Base-by-base conservation (phyloP, 2,888 invertebrate genomes). In the Folsomia candida region DNA sequence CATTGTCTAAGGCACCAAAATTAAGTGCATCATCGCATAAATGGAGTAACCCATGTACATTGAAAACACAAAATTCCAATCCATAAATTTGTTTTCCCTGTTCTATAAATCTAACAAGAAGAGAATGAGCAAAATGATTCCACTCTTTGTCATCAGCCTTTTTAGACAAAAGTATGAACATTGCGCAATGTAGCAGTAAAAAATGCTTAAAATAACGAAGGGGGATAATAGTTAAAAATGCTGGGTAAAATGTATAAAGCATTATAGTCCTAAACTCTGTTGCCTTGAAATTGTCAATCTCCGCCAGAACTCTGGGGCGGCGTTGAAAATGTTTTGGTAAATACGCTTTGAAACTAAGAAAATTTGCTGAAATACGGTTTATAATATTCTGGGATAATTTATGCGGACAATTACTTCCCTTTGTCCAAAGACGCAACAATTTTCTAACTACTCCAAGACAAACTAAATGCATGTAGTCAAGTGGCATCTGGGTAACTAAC, bases 21-120 rank as follows among this genome's bases (percentile, higher is more conserved):
- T 69, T 79, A 64, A 61, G 37, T 3, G 80, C 81, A 75, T 83
- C 83, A 67, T 80, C 78, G 24, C 81, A 78, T 47, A 83, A 57
- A 78, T 83, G 83, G 29, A 80, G 71, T 20, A 83, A 70, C 58
- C 80, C 78, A 76, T 83, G 83, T 3, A 83, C 78, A 80, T 83
- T 83, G 71, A 82, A 81, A 18, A 80, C 79, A n/a, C 82, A 70
- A 68, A 75, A 76, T 54, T 82, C 79, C 69, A 77, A 71, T 9
- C 81, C 81, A 79, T 83, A 83, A 28, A 82, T 61, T 51, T 80
- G 71, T 51, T 76, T 63, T 76, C 79, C 71, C n/a, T 76, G 65
- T 60, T 70, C 4, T 1, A 82, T 80, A 79, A 81, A 82, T 20
- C 69, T 63, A n/a, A 26, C 9, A n/a, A 81, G 63, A 24, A 80